Evolutionary conservation across 2,113 vertebrate species (phyloP).

Genomic region (Motacilla alba): DNA sequence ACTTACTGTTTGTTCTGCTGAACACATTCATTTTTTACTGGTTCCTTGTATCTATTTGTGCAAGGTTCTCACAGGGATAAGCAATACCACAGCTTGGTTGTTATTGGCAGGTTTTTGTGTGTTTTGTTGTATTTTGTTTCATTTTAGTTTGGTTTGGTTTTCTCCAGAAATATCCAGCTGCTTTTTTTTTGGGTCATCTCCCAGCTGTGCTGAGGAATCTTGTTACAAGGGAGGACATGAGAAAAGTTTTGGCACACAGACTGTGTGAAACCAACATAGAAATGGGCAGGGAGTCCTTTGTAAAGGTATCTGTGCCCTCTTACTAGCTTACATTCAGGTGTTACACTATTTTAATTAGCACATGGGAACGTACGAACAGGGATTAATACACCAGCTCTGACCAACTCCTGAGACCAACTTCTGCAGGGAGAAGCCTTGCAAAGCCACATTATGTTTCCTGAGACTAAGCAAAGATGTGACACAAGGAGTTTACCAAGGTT

Average conservation of each 20-base stretch:
- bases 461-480: neutral
- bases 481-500: neutral
- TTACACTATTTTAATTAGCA: neutral
- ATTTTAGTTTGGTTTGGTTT: neutral
- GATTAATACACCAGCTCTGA: neutral
- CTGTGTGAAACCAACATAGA: neutral
- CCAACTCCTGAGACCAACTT: neutral
- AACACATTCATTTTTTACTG: neutral
- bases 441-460: neutral
- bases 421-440: neutral
- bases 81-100: neutral
- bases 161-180: neutral
- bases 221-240: neutral
- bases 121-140: neutral
- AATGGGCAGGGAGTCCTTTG: neutral
- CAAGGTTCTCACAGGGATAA: neutral
- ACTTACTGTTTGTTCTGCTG: neutral
- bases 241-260: neutral
- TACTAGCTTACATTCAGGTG: accelerated
- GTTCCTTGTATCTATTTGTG: neutral
- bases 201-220: neutral
- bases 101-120: neutral
- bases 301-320: neutral
- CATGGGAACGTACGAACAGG: neutral
- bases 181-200: neutral